phyloP scores from a whole-genome alignment of 2,888 invertebrate species.

The Alloplasta piceator region DNA sequence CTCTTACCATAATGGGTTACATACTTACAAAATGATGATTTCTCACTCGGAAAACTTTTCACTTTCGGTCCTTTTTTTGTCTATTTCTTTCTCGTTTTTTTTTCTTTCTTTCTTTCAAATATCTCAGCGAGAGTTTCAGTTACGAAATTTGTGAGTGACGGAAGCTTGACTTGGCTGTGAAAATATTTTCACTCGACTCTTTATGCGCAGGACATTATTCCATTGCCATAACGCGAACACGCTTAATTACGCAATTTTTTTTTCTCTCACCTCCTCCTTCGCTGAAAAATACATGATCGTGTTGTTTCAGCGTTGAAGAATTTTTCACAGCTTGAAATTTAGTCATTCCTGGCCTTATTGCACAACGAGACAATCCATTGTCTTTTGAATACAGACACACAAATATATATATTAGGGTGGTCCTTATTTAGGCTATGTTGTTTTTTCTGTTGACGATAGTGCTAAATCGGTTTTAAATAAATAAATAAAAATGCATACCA shows the following conservation, averaged over 20 bases:
- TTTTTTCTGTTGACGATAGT: too few species aligned
- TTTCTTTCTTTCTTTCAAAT: conserved; percentile 5
- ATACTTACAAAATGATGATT: conserved; percentile 19
- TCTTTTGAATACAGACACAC: conserved; percentile 30
- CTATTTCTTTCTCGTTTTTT: not conserved
- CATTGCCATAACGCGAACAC: conserved; percentile 4
- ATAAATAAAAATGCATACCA: too few species aligned
- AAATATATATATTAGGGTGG: too few species aligned
- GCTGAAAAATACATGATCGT: conserved; percentile 7
- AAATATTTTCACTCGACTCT: conserved; percentile 29
- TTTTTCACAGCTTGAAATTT: conserved; percentile 49
- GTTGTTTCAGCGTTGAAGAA: conserved; percentile 26
- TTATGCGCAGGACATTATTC: conserved; percentile 32
- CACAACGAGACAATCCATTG: conserved; percentile 40
- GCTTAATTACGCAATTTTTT: conserved; percentile 53
- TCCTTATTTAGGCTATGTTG: too few species aligned
- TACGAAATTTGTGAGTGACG: conserved; percentile 11
- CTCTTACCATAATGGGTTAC: not conserved
- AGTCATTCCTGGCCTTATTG: conserved; percentile 13
- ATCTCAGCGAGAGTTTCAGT: conserved; percentile 18
- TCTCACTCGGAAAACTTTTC: conserved; percentile 12
- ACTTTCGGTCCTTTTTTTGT: not conserved
- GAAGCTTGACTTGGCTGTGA: conserved; percentile 24
- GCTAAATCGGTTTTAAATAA: too few species aligned
- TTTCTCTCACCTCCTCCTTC: conserved; percentile 32